Base-by-base conservation (phyloP, 2,113 vertebrate genomes). In the Camelus bactrianus region DNA sequence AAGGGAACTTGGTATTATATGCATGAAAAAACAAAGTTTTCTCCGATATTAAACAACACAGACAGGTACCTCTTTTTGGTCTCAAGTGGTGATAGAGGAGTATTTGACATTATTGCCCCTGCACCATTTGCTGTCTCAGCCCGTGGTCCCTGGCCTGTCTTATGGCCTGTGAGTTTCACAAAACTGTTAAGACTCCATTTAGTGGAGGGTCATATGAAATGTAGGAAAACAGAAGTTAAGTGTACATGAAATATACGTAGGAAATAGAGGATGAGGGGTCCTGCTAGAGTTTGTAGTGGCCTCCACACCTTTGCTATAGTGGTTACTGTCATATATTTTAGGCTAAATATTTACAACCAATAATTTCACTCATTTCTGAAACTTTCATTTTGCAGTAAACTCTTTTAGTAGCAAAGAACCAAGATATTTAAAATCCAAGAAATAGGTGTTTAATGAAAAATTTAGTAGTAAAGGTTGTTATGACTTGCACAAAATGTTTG, bases 71-170 rank as follows among this genome's bases (percentile, higher is more conserved):
- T 8, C 5, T 24, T 52, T 89, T 20, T 60, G 67, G 14, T 76
- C 13, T 42, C 16, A n/a, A 19, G 28, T 70, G 13, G 22, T 28
- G 6, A 19, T 60, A 7, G 10, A n/a, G 75, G 26, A 75, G 0
- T 56, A 73, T 30, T 56, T 67, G 48, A 69, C 1, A 48, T 11
- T 32, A 6, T 6, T 50, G 3, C 2, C 17, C 11, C 60, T 73
- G 8, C 2, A 16, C 22, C 16, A 56, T 1, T 35, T 56, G 8
- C 0, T 54, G 8, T 56, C 11, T 4, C 4, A 35, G 28, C 6
- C n/a, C 62, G 2, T 38, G 52, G 8, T 88, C 15, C 13, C 4
- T 60, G 11, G 9, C 15, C 50, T 79, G 10, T 38, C 10, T 0
- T 38, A 62, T 10, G 2, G 24, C 9, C 15, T 72, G 15, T 62